Percentiles rank a stretch among this genome's conserved stretches.
phyloP scores from a whole-genome alignment of 2,113 vertebrate genomes.

The Calyptommatus sinebrachiatus region DNA sequence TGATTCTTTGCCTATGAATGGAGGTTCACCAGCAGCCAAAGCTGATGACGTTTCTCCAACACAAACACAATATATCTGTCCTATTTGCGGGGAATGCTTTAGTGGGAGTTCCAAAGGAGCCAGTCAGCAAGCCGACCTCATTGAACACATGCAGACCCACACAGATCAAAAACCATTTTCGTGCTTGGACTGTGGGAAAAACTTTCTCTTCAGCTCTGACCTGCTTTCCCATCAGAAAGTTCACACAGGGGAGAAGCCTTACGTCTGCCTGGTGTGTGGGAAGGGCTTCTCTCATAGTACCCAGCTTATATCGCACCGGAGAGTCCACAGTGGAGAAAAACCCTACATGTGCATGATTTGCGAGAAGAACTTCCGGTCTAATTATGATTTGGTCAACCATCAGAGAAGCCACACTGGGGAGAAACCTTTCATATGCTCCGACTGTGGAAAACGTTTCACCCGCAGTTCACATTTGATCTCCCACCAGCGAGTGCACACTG shows the following conservation, averaged over 20 bases:
- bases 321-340: slow-evolving; percentile 44
- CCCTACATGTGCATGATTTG: slow-evolving; percentile 29
- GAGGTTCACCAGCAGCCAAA: neutral
- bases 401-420: slow-evolving; percentile 69
- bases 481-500: slow-evolving; percentile 55
- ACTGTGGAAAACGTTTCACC: slow-evolving; percentile 59
- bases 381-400: slow-evolving; percentile 71
- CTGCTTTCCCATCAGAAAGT: slow-evolving; percentile 77
- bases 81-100: slow-evolving; percentile 30
- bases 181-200: slow-evolving; percentile 76
- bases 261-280: slow-evolving; percentile 45
- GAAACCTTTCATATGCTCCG: slow-evolving; percentile 66
- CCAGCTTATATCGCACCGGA: slow-evolving; percentile 66
- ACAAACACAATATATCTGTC: slow-evolving; percentile 38
- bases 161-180: slow-evolving; percentile 75
- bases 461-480: slow-evolving; percentile 70
- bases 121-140: slow-evolving; percentile 77
- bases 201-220: slow-evolving; percentile 78
- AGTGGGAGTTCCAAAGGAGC: slow-evolving; percentile 64
- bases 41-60: neutral
- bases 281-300: slow-evolving; percentile 41
- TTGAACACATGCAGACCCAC: slow-evolving; percentile 75
- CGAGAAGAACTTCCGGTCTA: slow-evolving; percentile 58
- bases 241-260: slow-evolving; percentile 55
- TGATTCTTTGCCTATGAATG: neutral